A percentile compares a stretch with the other conserved stretches of the same genome.
These are phyloP conservation scores for Apomyelois bistriatella DNA, from an alignment of 2,888 invertebrate species.

Conservation along the genomic window DNA sequence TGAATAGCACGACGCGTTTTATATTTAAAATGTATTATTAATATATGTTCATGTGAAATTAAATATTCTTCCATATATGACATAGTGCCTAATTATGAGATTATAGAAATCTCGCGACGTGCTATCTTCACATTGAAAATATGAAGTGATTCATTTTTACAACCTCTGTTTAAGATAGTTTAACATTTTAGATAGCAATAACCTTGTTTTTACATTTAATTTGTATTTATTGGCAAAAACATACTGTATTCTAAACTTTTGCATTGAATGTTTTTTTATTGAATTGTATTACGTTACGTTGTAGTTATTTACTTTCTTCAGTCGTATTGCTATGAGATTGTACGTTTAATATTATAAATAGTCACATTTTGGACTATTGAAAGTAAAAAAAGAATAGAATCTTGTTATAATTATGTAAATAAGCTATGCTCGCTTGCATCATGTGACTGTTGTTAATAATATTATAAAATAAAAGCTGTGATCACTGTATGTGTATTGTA, in stretches of 20 bases:
- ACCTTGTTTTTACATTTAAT: slow-evolving; percentile 24
- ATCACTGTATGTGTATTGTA: slow-evolving; percentile 50
- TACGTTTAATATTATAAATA: slow-evolving; percentile 36
- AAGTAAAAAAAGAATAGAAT: not conserved
- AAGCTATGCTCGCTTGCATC: slow-evolving; percentile 76
- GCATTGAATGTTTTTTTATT: slow-evolving; percentile 28
- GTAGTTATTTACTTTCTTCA: slow-evolving; percentile 29
- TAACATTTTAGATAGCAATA: slow-evolving; percentile 48
- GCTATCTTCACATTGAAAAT: not conserved
- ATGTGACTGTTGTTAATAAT: slow-evolving; percentile 77
- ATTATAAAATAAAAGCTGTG: slow-evolving; percentile 44
- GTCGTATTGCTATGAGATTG: slow-evolving; percentile 34
- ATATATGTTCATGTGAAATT: no score
- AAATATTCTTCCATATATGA: no score
- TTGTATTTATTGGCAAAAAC: slow-evolving; percentile 76
- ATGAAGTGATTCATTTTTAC: not conserved
- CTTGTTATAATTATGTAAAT: slow-evolving; percentile 61
- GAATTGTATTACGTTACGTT: slow-evolving; percentile 33
- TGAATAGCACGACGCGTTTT: slow-evolving; percentile 31
- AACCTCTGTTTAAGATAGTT: slow-evolving; percentile 21
- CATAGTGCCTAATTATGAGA: not conserved
- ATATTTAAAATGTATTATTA: not conserved
- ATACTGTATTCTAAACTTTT: slow-evolving; percentile 44
- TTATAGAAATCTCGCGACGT: not conserved
- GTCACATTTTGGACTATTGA: slow-evolving; percentile 28